A percentile compares a stretch with the other conserved stretches of the same genome.
Evolutionary conservation across 2,797 vertebrate species (phyloP).

Genomic region (Poecile montanus): DNA sequence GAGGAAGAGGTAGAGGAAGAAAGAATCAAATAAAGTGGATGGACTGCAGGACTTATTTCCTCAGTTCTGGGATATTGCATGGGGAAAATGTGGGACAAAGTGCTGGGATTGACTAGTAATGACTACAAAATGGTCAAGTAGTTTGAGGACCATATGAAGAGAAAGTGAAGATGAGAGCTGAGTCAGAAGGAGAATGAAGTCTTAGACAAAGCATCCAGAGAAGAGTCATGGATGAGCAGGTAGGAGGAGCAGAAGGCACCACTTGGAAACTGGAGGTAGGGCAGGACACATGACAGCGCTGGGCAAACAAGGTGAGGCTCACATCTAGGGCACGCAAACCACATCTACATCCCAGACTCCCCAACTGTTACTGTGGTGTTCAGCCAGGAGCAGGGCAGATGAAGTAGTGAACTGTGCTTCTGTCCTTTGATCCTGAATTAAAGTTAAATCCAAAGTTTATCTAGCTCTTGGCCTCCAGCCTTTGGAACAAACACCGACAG

Average conservation of each 20-base stretch:
- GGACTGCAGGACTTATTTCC: neutral
- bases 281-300: neutral
- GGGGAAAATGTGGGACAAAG: neutral
- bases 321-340: neutral
- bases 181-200: neutral
- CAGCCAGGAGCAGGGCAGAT: neutral
- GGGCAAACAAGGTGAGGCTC: neutral
- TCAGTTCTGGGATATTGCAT: neutral
- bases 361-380: neutral
- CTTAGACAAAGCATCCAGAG: neutral
- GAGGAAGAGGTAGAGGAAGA: neutral
- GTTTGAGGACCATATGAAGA: neutral
- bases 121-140: neutral
- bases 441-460: slow-evolving; percentile 59
- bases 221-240: neutral
- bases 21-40: neutral
- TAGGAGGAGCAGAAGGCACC: neutral
- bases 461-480: slow-evolving; percentile 23
- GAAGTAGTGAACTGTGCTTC: neutral
- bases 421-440: slow-evolving; percentile 46
- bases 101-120: neutral
- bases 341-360: neutral
- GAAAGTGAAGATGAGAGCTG: neutral
- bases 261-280: neutral
- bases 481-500: slow-evolving; percentile 17